Evolutionary conservation across 2,113 vertebrate species (phyloP).

Genomic region (Chaenogobius annularis): DNA sequence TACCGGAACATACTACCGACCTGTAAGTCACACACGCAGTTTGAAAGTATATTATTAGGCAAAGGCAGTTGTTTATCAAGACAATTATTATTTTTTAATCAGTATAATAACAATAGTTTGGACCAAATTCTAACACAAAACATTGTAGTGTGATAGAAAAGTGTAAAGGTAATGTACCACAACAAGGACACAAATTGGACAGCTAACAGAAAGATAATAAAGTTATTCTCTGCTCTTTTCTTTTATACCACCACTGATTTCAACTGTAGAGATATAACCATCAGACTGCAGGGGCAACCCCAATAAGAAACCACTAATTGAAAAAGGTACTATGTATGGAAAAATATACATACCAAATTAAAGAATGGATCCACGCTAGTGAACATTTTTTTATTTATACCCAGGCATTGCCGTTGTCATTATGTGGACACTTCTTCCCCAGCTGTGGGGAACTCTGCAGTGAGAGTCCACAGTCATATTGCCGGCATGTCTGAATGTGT

Average conservation of each 20-base stretch:
- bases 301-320: background rate
- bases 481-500: constrained; percentile 12
- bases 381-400: too few species aligned
- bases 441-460: too few species aligned
- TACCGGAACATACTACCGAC: constrained; percentile 91
- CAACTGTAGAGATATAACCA: too few species aligned
- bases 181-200: too few species aligned
- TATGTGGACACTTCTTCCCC: background rate
- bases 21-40: constrained; percentile 79
- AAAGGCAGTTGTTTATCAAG: background rate
- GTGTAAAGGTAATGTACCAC: too few species aligned
- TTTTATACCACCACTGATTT: background rate
- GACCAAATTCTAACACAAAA: too few species aligned
- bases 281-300: too few species aligned
- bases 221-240: too few species aligned
- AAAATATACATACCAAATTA: background rate
- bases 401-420: background rate
- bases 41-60: background rate
- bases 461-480: background rate
- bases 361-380: too few species aligned
- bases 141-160: too few species aligned
- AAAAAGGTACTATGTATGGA: background rate
- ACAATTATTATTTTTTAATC: background rate
- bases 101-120: too few species aligned
- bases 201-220: too few species aligned